phyloP scores from a whole-genome alignment of 2,797 vertebrate species.

The Crypturellus tataupa region DNA sequence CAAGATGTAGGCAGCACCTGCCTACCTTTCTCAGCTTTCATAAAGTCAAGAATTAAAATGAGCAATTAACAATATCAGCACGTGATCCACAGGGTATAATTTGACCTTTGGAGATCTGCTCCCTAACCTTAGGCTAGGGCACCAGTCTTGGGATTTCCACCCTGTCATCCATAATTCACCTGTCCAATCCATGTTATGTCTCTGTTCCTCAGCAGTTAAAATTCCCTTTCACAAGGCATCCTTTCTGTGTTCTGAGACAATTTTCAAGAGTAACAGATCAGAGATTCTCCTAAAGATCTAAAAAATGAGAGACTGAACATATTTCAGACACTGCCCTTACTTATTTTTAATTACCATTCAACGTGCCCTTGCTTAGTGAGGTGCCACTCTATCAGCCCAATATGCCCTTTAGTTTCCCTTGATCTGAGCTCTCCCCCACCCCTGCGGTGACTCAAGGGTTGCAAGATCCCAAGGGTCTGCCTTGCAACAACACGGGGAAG shows the following conservation, averaged over 20 bases:
- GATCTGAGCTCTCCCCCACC: background rate
- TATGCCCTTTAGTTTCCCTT: background rate
- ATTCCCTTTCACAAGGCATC: background rate
- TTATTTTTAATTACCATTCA: background rate
- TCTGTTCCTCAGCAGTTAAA: background rate
- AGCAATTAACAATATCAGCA: background rate
- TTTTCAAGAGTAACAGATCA: background rate
- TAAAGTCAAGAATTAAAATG: background rate
- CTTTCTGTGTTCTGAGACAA: background rate
- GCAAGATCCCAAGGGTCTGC: background rate
- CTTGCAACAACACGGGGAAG: background rate
- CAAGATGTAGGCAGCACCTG: background rate
- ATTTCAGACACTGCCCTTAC: background rate
- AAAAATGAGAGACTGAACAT: background rate
- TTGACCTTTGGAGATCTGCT: background rate
- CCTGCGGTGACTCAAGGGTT: background rate
- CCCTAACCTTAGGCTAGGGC: background rate
- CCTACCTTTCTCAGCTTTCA: background rate
- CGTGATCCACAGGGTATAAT: background rate
- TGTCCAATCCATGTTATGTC: background rate
- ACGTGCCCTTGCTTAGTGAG: background rate
- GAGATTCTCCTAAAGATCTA: background rate
- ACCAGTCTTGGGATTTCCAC: background rate
- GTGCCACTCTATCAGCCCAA: background rate
- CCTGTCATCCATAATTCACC: rapidly evolving